Percentiles rank a stretch among this genome's conserved stretches.
These are phyloP conservation scores for Halocynthia roretzi DNA, from an alignment of 23 tunicate genomes.

Conservation along the genomic window DNA sequence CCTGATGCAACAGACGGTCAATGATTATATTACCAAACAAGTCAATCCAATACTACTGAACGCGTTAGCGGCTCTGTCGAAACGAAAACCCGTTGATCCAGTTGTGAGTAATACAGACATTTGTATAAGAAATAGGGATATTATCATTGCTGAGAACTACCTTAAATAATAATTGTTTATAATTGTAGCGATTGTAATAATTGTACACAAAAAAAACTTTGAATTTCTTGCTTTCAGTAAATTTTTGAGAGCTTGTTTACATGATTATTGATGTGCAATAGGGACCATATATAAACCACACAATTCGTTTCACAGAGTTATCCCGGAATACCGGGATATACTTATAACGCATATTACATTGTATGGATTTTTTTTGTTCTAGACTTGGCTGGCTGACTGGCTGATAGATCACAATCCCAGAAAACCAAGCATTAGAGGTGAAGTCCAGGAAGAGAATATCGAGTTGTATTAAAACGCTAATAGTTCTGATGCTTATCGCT, in stretches of 20 bases:
- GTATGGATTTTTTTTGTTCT: background rate
- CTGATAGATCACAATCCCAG: constrained; percentile 91
- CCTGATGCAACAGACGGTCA: constrained; percentile 49
- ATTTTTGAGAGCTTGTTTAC: too few relatives aligned
- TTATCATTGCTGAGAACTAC: background rate
- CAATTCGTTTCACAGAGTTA: too few relatives aligned
- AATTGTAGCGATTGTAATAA: too few relatives aligned
- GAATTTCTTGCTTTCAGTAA: too few relatives aligned
- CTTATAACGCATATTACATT: too few relatives aligned
- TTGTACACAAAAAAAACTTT: too few relatives aligned
- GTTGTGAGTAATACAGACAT: constrained; percentile 9
- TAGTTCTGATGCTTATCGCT: background rate
- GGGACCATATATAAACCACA: too few relatives aligned
- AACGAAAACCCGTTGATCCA: constrained; percentile 91
- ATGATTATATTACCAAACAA: constrained; percentile 76
- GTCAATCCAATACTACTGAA: constrained; percentile 86
- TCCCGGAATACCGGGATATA: too few relatives aligned
- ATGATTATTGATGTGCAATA: too few relatives aligned
- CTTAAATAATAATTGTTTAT: too few relatives aligned
- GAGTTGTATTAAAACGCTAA: background rate
- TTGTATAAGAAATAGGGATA: background rate
- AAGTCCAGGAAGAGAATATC: constrained; percentile 12
- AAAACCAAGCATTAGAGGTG: constrained; percentile 53
- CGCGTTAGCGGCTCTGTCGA: constrained; percentile 83
- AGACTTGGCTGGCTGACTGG: constrained; percentile 98